Evolutionary conservation across 2,797 vertebrate species (phyloP), one percentile per base, ranked within the genome.

Genomic region (Carapus acus): DNA sequence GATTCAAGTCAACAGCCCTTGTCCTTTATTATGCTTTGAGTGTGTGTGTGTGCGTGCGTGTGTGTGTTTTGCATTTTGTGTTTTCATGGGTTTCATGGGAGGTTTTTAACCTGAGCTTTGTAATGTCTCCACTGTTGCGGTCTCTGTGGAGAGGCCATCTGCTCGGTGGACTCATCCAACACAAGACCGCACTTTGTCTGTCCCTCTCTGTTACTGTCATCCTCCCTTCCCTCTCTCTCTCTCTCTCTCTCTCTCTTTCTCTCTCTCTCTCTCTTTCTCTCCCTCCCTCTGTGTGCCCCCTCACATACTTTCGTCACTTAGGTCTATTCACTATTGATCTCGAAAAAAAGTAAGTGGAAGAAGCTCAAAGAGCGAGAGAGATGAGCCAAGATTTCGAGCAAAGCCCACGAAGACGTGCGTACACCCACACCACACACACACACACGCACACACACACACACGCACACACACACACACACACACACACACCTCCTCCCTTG

Each of bases 81-180:
- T 52, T 23, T 37, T 34, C 11, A 33, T 49, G 7, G 61, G 34
- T 83, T 79, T 67, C 79, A 70, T 46, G 71, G 77, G 71, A 78
- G 78, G 62, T 78, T 81, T 75, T 85, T 81, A 87, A 86, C 83
- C 85, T 79, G 80, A 86, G 65, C 75, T 76, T 75, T 82, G 73
- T 86, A 85, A 83, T 72, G 76, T 72, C 84, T 82, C 83, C 69
- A 39, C 59, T 78, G 80, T 80, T 81, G 72, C 69, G 64, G 17
- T 83, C 73, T 83, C 80, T 75, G 69, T 47, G 31, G 81, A 51
- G 71, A 41, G 57, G 68, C 84, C 85, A 88, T 89, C 86, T 87
- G 86, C 73, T 83, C 65, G 58, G 59, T 38, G 20, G 49, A 43
- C 50, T 33, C 39, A 67, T 82, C 76, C 76, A 81, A 49, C 52